These are phyloP conservation scores for Cervus canadensis DNA, from an alignment of 2,113 vertebrate genomes.

Conservation along the genomic window DNA sequence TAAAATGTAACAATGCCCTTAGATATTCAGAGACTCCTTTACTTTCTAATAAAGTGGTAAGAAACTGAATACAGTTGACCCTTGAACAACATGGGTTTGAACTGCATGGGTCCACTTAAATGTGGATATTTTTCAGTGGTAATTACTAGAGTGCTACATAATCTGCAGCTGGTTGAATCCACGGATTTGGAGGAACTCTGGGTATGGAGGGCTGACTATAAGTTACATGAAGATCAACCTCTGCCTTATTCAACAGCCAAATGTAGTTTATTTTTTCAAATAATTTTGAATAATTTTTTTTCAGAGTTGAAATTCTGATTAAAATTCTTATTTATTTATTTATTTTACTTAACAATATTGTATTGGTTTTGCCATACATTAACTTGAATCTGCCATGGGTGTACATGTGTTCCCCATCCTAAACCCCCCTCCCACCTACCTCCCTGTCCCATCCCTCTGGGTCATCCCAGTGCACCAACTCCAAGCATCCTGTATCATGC, in stretches of 20 bases:
- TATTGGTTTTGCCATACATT: too few relatives aligned
- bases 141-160: neutral
- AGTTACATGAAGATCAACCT: neutral
- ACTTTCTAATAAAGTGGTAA: neutral
- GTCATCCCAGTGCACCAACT: too few relatives aligned
- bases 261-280: neutral
- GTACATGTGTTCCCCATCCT: too few relatives aligned
- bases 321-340: neutral
- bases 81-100: neutral
- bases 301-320: neutral
- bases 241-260: neutral
- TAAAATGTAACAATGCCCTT: neutral
- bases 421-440: too few relatives aligned
- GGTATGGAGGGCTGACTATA: neutral
- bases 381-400: too few relatives aligned
- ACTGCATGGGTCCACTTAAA: neutral
- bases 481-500: too few relatives aligned
- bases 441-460: too few relatives aligned
- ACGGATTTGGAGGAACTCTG: neutral
- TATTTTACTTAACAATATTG: too few relatives aligned
- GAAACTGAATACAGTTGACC: neutral
- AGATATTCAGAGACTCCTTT: neutral
- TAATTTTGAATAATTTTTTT: neutral
- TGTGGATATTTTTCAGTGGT: neutral
- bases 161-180: neutral